These are phyloP conservation scores for Elymnias hypermnestra DNA, from an alignment of 1,140 invertebrate genomes.

Conservation along the genomic window DNA sequence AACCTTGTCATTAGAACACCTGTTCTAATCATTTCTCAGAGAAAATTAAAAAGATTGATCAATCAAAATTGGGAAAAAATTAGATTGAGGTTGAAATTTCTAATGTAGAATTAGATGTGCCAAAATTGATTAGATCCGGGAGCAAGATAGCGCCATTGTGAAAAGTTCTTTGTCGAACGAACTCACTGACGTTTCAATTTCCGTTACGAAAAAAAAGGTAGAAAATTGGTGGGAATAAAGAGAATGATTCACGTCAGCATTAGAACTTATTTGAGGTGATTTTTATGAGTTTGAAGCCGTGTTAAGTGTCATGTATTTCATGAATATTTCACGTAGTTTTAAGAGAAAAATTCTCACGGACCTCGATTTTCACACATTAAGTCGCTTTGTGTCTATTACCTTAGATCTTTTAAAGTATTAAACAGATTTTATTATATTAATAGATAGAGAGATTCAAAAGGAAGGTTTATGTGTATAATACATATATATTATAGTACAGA, in stretches of 20 bases:
- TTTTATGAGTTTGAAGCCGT: not conserved
- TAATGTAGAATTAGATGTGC: conserved; percentile 29
- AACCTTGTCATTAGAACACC: too few species aligned
- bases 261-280: conserved; percentile 5
- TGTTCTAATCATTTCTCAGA: too few species aligned
- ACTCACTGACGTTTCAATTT: conserved; percentile 39
- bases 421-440: too few species aligned
- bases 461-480: too few species aligned
- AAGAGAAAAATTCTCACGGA: too few species aligned
- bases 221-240: conserved; percentile 25
- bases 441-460: too few species aligned
- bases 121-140: conserved; percentile 33
- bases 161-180: conserved; percentile 29
- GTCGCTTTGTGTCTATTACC: too few species aligned
- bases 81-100: conserved; percentile 13
- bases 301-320: too few species aligned
- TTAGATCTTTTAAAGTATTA: too few species aligned
- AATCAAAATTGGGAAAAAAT: conserved; percentile 1
- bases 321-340: too few species aligned
- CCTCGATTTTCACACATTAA: too few species aligned
- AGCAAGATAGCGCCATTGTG: conserved; percentile 32
- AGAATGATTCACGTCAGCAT: conserved; percentile 11
- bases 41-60: not conserved
- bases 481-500: too few species aligned
- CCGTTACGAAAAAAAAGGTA: conserved; percentile 31